Evolutionary conservation across 2,888 invertebrate species (phyloP).

Genomic region (Sphecodes monilicornis): DNA sequence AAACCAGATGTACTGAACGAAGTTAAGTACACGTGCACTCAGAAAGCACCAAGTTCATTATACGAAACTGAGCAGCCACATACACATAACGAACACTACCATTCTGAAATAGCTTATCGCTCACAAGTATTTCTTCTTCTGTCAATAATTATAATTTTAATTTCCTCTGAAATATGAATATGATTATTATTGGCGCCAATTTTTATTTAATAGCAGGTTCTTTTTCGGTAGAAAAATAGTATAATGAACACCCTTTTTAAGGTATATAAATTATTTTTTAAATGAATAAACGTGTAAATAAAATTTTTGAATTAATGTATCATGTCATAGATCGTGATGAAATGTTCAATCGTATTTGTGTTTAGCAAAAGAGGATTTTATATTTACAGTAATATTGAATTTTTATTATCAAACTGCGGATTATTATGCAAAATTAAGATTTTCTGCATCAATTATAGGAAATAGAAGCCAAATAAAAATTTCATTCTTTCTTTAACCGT

Average conservation of each 20-base stretch:
- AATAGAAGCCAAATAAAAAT: no score
- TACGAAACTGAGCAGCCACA: background rate
- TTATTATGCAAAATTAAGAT: no score
- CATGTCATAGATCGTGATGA: background rate
- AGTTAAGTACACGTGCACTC: slow-evolving; percentile 2
- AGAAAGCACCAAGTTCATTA: background rate
- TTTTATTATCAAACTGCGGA: no score
- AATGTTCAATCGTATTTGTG: no score
- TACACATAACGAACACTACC: background rate
- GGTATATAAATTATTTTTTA: no score
- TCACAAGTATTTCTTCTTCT: background rate
- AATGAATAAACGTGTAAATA: background rate
- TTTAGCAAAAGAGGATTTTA: no score
- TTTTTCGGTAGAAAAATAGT: background rate
- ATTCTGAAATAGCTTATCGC: background rate
- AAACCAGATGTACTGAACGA: background rate
- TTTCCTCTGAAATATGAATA: background rate
- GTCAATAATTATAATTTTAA: background rate
- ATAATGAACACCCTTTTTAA: background rate
- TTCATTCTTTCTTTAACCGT: no score
- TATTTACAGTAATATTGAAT: no score
- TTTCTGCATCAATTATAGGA: no score
- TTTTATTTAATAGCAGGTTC: background rate
- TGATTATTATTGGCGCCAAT: background rate
- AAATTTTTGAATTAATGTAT: background rate